Base-by-base conservation (phyloP, 2,113 vertebrate genomes). In the Poecilia latipinna region DNA sequence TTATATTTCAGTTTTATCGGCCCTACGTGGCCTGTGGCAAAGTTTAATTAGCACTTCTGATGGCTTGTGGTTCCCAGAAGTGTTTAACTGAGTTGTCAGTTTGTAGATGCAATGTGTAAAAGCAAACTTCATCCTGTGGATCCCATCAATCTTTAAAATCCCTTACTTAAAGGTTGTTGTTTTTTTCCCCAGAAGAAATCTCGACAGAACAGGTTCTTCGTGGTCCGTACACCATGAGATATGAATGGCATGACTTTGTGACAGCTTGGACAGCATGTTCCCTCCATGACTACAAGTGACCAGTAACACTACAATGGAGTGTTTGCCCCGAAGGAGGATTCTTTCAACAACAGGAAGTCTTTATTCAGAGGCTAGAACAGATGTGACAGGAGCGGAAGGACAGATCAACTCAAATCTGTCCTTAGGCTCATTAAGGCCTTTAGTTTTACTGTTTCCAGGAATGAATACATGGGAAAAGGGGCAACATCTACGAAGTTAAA, bases 341-440 rank as follows among this genome's bases (percentile, higher is more conserved):
- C 10, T 32, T 64, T 76, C 72, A 51, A 37, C 19, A 0, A 17
- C n/a, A 51, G 10, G 44, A n/a, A 39, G 28, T 71, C 33, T 75
- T 66, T 57, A 79, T 75, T 68, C 66, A 74, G 57, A 65, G 67
- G 37, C 19, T 12, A 79, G 54, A 48, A 29, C 44, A 48, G 61
- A 28, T 13, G 66, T 32, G 73, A 51, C 70, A 60, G 8, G 64
- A 82, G 68, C 54, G 65, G 24, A 63, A 62, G 51, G 39, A 32
- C 60, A 13, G 28, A 28, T 28, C 12, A 26, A 11, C 44, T 7
- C 44, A 29, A 29, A 29, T 29, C 29, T 29, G 29, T 29, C 29
- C 29, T 29, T 29, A 29, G 29, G 2, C 44, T 48, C 12, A 42
- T 42, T 15, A 42, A 13, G 3, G 4, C 39, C 39, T 42, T 42